These are phyloP conservation scores for Drosophila ercepeae DNA, from an alignment of 1,140 invertebrate genomes.

Conservation along the genomic window DNA sequence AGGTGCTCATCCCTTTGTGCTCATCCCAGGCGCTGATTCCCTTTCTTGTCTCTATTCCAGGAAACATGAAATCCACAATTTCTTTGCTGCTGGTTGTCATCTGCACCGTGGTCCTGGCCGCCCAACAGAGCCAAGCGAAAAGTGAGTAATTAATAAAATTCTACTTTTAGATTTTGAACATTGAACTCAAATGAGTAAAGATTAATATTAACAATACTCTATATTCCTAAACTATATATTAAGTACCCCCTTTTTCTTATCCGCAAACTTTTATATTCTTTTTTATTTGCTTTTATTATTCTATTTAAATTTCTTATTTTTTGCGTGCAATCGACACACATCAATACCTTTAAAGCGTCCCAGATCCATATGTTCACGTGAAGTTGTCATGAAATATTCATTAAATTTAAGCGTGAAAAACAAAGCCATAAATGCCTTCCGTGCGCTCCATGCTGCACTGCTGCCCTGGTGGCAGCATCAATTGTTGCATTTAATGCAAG, in stretches of 20 bases:
- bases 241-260: too few species aligned
- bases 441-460: background rate
- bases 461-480: constrained; percentile 48
- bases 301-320: background rate
- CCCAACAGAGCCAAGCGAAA: constrained; percentile 82
- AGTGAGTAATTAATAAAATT: constrained; percentile 62
- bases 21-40: background rate
- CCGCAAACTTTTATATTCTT: too few species aligned
- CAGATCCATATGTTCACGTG: background rate
- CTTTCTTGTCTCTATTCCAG: constrained; percentile 42
- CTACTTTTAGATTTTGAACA: too few species aligned
- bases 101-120: constrained; percentile 79
- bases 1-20: constrained; percentile 42
- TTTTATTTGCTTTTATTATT: background rate
- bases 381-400: constrained; percentile 54
- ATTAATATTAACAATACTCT: too few species aligned
- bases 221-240: too few species aligned
- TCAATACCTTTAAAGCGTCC: constrained; percentile 11
- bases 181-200: too few species aligned
- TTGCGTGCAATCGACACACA: background rate
- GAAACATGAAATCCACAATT: constrained; percentile 80
- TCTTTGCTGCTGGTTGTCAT: constrained; percentile 78
- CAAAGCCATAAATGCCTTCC: constrained; percentile 65
- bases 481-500: constrained; percentile 73
- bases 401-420: constrained; percentile 63